Conservation (phyloP, 2,113 vertebrate species). For the Corapipo altera region DNA sequence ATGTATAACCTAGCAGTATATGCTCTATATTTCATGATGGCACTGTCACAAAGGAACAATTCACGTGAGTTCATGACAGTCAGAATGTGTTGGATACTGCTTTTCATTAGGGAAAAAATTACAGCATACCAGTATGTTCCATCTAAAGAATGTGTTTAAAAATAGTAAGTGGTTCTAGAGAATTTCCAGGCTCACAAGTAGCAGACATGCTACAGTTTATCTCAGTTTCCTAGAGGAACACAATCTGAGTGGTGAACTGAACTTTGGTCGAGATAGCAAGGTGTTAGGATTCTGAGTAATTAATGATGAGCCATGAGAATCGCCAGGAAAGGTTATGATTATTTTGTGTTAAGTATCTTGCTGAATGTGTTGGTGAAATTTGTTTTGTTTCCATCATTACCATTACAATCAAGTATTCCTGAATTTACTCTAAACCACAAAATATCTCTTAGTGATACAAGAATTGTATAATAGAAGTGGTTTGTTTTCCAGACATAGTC, state of each 20-base stretch:
- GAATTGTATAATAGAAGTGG: not conserved
- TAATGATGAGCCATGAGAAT: not conserved
- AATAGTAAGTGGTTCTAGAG: constrained; percentile 50
- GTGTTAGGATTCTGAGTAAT: constrained; percentile 21
- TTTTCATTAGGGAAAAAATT: constrained; percentile 5
- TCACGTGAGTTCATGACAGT: not conserved
- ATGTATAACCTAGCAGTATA: not conserved
- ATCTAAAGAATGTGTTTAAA: constrained; percentile 39
- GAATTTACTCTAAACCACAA: not conserved
- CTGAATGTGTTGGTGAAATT: not conserved
- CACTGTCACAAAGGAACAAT: not conserved
- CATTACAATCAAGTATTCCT: not conserved
- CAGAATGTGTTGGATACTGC: not conserved
- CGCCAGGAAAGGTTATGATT: not conserved
- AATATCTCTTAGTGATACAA: not conserved
- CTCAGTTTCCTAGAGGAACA: not conserved
- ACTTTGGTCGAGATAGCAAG: constrained; percentile 15
- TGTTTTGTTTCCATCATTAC: not conserved
- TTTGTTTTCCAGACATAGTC: not conserved
- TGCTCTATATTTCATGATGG: not conserved
- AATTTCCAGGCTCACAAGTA: constrained; percentile 43
- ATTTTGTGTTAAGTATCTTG: not conserved
- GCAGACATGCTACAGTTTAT: constrained; percentile 23
- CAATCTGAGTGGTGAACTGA: not conserved
- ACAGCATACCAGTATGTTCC: not conserved